Conservation (phyloP, 2,888 invertebrate species). For the Cancer borealis region DNA sequence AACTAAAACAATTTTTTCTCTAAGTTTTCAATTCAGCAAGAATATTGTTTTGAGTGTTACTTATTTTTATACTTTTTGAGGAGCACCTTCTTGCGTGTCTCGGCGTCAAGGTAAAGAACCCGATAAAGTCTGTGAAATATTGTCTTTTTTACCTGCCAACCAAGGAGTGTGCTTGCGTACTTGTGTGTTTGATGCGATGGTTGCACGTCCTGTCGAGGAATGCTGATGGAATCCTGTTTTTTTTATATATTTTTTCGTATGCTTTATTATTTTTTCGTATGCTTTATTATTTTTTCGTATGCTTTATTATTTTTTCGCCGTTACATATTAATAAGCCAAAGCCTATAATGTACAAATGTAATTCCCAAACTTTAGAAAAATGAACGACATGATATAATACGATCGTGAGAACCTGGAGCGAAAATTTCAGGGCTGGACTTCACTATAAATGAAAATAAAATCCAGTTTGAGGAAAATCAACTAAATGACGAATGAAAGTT, state of each 20-base stretch:
- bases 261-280: no score
- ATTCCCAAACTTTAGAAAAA: neutral
- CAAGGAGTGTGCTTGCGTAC: neutral
- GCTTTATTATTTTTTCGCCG: neutral
- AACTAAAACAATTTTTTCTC: no score
- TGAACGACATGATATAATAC: neutral
- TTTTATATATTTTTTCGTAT: neutral
- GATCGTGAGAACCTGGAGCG: neutral
- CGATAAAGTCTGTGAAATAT: neutral
- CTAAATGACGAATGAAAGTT: neutral
- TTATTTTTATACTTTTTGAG: neutral
- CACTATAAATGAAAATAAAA: neutral
- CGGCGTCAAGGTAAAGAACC: neutral
- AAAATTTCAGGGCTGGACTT: neutral
- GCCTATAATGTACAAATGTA: neutral
- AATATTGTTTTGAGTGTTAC: neutral
- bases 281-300: neutral
- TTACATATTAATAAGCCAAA: neutral
- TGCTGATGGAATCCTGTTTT: neutral
- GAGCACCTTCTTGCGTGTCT: neutral
- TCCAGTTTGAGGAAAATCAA: neutral
- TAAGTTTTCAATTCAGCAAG: no score
- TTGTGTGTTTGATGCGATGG: neutral
- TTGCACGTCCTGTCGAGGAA: constrained; percentile 2
- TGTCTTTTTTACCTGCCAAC: neutral